Evolutionary conservation across 2,113 vertebrate species (phyloP).

Genomic region (Merops nubicus): DNA sequence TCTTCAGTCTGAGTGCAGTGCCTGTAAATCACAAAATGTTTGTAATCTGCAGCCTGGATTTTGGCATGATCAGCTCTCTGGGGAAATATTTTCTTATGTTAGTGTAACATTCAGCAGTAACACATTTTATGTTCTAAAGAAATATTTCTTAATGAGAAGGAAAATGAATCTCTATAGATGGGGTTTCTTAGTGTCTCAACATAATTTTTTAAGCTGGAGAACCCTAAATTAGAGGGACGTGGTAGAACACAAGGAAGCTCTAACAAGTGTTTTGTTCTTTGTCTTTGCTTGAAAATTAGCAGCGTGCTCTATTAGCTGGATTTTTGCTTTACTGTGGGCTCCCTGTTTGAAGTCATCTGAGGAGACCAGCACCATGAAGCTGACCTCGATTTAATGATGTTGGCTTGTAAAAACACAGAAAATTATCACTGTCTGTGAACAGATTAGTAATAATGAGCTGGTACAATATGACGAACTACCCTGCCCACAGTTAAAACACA

Average conservation of each 20-base stretch:
- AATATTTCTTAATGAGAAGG: not conserved
- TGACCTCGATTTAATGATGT: not conserved
- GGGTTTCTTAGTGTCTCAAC: not conserved
- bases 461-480: not conserved
- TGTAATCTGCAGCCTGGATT: not conserved
- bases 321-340: not conserved
- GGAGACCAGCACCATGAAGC: not conserved
- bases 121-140: not conserved
- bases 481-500: not conserved
- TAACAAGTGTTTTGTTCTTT: not conserved
- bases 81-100: not conserved
- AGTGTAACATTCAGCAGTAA: not conserved
- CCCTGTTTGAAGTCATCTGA: not conserved
- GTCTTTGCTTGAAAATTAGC: not conserved
- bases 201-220: not conserved
- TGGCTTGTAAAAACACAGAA: not conserved
- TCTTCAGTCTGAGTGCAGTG: not conserved
- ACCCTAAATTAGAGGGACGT: not conserved
- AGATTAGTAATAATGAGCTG: not conserved
- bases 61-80: not conserved
- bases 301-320: not conserved
- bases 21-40: not conserved
- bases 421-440: not conserved
- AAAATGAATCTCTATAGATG: not conserved
- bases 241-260: not conserved